Percentiles rank a stretch among this genome's conserved stretches.
Evolutionary conservation across 2,797 vertebrate species (phyloP).

Genomic region (Nannoperca australis): DNA sequence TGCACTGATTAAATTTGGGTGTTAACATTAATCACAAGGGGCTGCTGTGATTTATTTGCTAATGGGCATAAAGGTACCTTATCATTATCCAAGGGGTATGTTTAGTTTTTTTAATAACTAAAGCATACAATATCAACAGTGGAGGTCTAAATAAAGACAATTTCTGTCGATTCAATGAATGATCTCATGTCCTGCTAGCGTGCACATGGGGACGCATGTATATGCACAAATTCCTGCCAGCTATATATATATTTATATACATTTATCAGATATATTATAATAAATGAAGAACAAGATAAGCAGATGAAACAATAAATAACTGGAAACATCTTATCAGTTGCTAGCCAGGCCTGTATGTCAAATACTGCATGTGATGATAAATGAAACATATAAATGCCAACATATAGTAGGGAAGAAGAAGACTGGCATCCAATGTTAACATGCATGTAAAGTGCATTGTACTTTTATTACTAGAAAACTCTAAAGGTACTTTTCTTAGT

Average conservation of each 20-base stretch:
- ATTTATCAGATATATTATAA: neutral
- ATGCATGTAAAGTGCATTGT: neutral
- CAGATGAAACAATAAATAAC: neutral
- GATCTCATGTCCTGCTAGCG: neutral
- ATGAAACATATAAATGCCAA: neutral
- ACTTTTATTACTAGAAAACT: neutral
- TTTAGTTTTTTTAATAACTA: slow-evolving; percentile 5
- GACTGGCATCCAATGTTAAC: neutral
- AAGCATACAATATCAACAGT: slow-evolving; percentile 1
- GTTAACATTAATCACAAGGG: slow-evolving; percentile 29
- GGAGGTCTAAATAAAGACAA: slow-evolving; percentile 3
- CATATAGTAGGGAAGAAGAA: neutral
- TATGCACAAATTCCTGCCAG: neutral
- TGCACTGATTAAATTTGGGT: slow-evolving; percentile 27
- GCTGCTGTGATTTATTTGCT: slow-evolving; percentile 42
- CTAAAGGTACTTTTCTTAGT: neutral
- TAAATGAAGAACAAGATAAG: neutral
- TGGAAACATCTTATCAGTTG: neutral
- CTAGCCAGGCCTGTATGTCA: neutral
- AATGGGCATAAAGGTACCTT: slow-evolving; percentile 20
- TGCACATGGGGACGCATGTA: neutral
- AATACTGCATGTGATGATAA: neutral
- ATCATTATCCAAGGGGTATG: slow-evolving; percentile 26
- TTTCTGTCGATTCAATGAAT: neutral
- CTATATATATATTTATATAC: too few species aligned